Conservation (phyloP, 2,113 vertebrate species). For the Pelobates fuscus region DNA sequence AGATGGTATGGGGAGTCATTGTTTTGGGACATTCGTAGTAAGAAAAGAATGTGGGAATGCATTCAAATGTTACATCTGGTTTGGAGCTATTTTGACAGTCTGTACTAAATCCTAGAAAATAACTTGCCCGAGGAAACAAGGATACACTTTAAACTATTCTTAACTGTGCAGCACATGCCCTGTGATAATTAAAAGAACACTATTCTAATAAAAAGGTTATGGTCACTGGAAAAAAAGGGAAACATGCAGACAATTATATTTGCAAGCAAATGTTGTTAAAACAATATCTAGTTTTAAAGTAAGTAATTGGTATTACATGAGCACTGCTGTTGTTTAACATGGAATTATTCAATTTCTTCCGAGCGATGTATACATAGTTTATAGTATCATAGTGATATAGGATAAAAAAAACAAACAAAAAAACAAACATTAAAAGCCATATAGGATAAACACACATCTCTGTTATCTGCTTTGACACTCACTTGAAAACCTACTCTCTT, state of each 20-base stretch:
- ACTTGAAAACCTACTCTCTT: too few relatives aligned
- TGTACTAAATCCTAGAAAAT: conserved; percentile 5
- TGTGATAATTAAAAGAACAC: not conserved
- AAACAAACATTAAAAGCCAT: too few relatives aligned
- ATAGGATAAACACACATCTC: too few relatives aligned
- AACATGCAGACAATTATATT: not conserved
- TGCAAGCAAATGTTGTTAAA: not conserved
- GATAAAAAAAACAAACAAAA: too few relatives aligned
- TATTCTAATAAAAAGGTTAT: not conserved
- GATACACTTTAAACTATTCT: conserved; percentile 12
- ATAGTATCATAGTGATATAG: too few relatives aligned
- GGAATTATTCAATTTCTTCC: too few relatives aligned
- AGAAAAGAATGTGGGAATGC: conserved; percentile 31
- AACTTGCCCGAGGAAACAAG: conserved; percentile 6
- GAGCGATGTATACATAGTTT: too few relatives aligned
- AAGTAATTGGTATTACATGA: not conserved
- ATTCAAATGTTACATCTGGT: conserved; percentile 34
- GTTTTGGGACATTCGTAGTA: conserved; percentile 17
- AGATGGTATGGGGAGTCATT: not conserved
- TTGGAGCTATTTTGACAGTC: conserved; percentile 8
- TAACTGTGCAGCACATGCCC: not conserved
- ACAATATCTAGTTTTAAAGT: not conserved
- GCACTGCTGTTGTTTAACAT: too few relatives aligned
- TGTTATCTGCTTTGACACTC: too few relatives aligned
- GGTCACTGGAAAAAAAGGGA: not conserved